These are phyloP conservation scores for Sericinus montela DNA, from an alignment of 2,888 invertebrate genomes.

Conservation along the genomic window DNA sequence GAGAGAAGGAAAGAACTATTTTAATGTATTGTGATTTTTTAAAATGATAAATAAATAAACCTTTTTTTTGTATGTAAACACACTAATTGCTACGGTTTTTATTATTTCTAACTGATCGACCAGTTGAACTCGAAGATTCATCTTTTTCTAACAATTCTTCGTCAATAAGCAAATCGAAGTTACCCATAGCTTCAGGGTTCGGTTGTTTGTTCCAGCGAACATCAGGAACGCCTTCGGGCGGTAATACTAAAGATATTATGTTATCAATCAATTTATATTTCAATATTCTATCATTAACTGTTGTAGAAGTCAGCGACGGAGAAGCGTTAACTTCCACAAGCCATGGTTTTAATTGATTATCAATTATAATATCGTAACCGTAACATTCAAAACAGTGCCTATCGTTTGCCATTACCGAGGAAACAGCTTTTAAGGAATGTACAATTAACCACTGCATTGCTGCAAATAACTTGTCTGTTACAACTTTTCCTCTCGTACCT, in stretches of 20 bases:
- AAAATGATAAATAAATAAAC: too few species aligned
- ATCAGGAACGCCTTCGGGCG: constrained; percentile 93
- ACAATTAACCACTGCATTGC: constrained; percentile 95
- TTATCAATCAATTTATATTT: constrained; percentile 97
- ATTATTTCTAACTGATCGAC: constrained; percentile 12
- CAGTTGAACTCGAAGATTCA: constrained; percentile 43
- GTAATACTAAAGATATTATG: constrained; percentile 93
- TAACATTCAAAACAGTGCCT: constrained; percentile 96
- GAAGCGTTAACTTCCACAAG: constrained; percentile 96
- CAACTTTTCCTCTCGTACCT: constrained; percentile 92
- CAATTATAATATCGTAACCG: constrained; percentile 98
- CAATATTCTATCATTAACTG: constrained; percentile 94
- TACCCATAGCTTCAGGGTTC: constrained; percentile 84
- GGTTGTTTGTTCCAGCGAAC: constrained; percentile 93
- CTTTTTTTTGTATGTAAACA: too few species aligned
- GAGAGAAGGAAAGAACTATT: too few species aligned
- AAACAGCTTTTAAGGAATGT: constrained; percentile 95
- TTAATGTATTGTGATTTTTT: too few species aligned
- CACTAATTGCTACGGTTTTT: constrained; percentile 14
- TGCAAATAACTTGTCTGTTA: constrained; percentile 93
- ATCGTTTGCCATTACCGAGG: constrained; percentile 96
- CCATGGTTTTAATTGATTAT: constrained; percentile 96
- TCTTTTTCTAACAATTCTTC: constrained; percentile 88
- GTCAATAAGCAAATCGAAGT: constrained; percentile 92
- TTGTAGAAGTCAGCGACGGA: constrained; percentile 96